Evolutionary conservation across 2,113 vertebrate genomes (phyloP).

Genomic region (Saguinus midas): DNA sequence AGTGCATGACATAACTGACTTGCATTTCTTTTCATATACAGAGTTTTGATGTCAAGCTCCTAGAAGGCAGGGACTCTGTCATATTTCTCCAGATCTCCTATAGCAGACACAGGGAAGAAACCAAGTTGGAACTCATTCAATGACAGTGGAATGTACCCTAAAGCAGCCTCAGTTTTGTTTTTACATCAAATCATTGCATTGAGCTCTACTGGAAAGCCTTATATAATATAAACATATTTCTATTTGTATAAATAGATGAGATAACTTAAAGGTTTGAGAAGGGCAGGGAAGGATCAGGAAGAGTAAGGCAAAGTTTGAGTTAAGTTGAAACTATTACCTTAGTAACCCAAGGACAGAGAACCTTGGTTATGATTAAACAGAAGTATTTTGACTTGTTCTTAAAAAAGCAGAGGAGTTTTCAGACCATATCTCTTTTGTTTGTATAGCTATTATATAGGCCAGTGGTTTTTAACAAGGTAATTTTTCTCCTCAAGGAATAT

Average conservation of each 20-base stretch:
- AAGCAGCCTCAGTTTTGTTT: background rate
- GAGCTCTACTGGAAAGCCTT: background rate
- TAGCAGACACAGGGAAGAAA: background rate
- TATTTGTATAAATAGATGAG: background rate
- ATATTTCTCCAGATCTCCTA: background rate
- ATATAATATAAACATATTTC: too few relatives aligned
- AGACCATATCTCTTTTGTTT: background rate
- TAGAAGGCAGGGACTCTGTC: background rate
- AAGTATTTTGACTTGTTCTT: background rate
- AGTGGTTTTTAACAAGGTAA: background rate
- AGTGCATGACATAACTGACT: background rate
- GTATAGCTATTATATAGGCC: background rate
- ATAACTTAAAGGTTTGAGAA: background rate
- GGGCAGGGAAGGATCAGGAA: background rate
- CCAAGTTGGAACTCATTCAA: background rate
- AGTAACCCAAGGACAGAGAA: background rate
- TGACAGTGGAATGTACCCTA: background rate
- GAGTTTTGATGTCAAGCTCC: background rate
- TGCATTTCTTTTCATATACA: background rate
- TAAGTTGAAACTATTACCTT: background rate
- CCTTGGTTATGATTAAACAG: background rate
- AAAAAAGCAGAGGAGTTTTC: background rate
- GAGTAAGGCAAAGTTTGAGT: background rate
- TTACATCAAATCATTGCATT: background rate
- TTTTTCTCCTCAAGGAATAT: background rate